Percentiles rank a stretch among this genome's conserved stretches.
These are phyloP conservation scores for Agrotis exclamationis DNA, from an alignment of 2,888 invertebrate genomes.

Conservation along the genomic window DNA sequence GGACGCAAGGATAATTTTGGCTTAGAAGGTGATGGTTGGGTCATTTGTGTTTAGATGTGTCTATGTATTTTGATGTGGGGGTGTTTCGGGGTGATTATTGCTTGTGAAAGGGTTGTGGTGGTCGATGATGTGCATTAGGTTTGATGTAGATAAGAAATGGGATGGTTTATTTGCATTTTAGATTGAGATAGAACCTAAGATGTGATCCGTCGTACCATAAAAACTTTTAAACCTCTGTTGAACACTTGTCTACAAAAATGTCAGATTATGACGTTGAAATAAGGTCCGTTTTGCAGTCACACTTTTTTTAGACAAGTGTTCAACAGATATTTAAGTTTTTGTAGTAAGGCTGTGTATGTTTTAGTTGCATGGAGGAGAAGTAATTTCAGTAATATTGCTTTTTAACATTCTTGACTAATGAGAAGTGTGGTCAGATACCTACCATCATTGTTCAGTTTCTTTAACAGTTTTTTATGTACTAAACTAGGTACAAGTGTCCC, in stretches of 20 bases:
- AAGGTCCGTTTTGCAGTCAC: no score
- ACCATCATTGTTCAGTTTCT: neutral
- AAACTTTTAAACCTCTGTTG: no score
- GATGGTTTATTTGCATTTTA: neutral
- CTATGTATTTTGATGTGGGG: slow-evolving; percentile 20
- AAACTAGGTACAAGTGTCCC: neutral
- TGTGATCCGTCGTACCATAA: no score
- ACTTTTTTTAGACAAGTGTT: no score
- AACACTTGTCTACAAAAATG: no score
- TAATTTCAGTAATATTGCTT: no score
- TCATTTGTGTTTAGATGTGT: slow-evolving; percentile 35
- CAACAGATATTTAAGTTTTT: no score
- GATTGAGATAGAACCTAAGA: neutral
- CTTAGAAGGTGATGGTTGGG: slow-evolving; percentile 31
- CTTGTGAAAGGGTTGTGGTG: slow-evolving; percentile 13
- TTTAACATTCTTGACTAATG: no score
- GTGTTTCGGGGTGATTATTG: slow-evolving; percentile 6
- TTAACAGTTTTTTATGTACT: neutral
- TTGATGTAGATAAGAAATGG: neutral
- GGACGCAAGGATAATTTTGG: slow-evolving; percentile 37
- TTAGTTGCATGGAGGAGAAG: no score
- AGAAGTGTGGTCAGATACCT: no score
- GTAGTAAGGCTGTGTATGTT: no score
- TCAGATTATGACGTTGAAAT: no score
- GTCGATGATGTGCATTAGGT: slow-evolving; percentile 4